phyloP scores from a whole-genome alignment of 1,140 invertebrate species.

The Danaus plexippus region DNA sequence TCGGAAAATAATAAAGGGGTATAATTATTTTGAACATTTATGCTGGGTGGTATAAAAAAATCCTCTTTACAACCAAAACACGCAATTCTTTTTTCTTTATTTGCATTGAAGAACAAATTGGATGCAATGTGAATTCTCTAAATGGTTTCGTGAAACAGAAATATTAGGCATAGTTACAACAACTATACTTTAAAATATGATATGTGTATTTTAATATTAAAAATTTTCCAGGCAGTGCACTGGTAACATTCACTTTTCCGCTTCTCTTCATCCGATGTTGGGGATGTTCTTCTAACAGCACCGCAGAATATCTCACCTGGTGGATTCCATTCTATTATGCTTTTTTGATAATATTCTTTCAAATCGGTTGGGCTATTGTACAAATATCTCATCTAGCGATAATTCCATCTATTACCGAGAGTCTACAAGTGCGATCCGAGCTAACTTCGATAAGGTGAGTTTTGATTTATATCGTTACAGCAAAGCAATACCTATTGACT shows the following conservation, averaged over 20 bases:
- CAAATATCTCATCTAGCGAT: slow-evolving; percentile 94
- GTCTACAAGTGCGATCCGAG: slow-evolving; percentile 79
- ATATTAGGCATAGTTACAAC: no score
- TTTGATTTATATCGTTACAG: no score
- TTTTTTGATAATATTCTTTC: slow-evolving; percentile 86
- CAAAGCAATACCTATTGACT: no score
- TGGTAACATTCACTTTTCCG: slow-evolving; percentile 76
- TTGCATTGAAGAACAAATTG: no score
- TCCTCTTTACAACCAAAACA: no score
- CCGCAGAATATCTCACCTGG: slow-evolving; percentile 57
- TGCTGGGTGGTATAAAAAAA: no score
- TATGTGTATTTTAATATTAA: not conserved
- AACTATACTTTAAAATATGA: no score
- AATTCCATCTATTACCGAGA: slow-evolving; percentile 84
- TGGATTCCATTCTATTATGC: slow-evolving; percentile 81
- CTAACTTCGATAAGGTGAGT: slow-evolving; percentile 84
- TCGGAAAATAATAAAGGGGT: no score
- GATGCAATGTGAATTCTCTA: no score
- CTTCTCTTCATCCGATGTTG: slow-evolving; percentile 84
- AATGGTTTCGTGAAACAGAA: no score
- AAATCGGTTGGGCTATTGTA: slow-evolving; percentile 91
- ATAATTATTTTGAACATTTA: no score
- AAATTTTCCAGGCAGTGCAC: slow-evolving; percentile 37
- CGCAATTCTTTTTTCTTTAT: no score
- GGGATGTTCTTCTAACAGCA: slow-evolving; percentile 68